Evolutionary conservation across 2,888 invertebrate genomes (phyloP), one percentile per base, ranked within the genome.

Genomic region (Athrips mouffetella): DNA sequence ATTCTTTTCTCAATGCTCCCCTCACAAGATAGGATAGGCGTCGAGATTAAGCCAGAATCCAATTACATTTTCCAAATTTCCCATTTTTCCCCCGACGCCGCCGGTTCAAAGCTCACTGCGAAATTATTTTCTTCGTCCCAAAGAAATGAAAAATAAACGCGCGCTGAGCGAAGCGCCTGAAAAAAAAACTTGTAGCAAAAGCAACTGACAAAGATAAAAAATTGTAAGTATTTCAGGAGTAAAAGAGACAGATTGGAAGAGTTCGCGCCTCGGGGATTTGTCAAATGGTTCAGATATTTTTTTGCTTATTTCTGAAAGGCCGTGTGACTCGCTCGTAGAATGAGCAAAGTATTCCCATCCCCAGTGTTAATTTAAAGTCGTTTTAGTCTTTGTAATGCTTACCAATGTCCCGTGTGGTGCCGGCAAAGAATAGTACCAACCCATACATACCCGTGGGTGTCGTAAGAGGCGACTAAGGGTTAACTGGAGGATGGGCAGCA

Each of bases 101-200:
- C 37, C 73, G 78, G 85, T 83, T 85, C 85, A 85, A 80, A 86
- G 85, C 84, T 85, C 82, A 80, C 65, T 67, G 85, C 31, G 81
- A 86, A 88, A 87, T 87, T 80, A 87, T 88, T 87, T 86, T 83
- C 81, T 73, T 75, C 76, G 72, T 76, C 79, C 81, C 74, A 68
- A 77, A 76, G 83, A 83, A 80, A 86, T 86, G 86, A 85, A 86
- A 87, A 86, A 87, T 86, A 87, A 87, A 86, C 80, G 79, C 63
- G 67, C 61, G 49, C 52, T 69, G 66, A 67, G 70, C 56, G 72
- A 73, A 70, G 70, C 67, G 62, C 63, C 63, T 65, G 60, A 59
- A 61, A 63, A 65, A 69, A 65, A 53, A 58, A 59, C 64, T 59
- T 50, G 52, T n/a, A 55, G 59, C 59, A 60, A 58, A 55, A 52